Percentiles rank a stretch among this genome's conserved stretches.
Conservation (phyloP, 1,140 invertebrate species). For the Drosophila trapezifrons region DNA sequence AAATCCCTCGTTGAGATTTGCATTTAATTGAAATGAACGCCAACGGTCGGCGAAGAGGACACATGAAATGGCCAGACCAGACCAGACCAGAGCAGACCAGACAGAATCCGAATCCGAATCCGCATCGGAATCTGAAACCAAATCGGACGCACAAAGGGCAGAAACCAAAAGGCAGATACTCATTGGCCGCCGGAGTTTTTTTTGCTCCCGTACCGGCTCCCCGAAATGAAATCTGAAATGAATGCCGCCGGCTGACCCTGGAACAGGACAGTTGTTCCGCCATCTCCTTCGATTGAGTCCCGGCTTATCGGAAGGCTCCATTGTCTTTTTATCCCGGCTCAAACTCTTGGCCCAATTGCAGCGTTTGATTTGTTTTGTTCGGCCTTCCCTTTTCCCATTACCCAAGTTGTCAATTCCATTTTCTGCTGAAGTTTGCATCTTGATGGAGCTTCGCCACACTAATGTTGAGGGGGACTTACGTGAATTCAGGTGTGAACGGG, state of each 20-base stretch:
- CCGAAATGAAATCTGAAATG: constrained; percentile 70
- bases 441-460: constrained; percentile 13
- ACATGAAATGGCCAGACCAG: constrained; percentile 48
- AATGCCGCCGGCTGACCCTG: constrained; percentile 58
- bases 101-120: constrained; percentile 37
- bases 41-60: constrained; percentile 27
- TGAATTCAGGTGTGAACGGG: constrained; percentile 13
- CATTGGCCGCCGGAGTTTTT: constrained; percentile 52
- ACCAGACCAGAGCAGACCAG: constrained; percentile 19
- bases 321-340: constrained; percentile 2
- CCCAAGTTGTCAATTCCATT: constrained; percentile 13
- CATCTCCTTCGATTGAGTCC: constrained; percentile 28
- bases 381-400: constrained; percentile 19
- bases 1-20: constrained; percentile 68
- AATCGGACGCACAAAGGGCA: constrained; percentile 47
- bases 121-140: constrained; percentile 34
- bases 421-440: constrained; percentile 31
- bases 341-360: constrained; percentile 21
- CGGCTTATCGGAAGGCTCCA: constrained; percentile 48
- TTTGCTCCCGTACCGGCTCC: constrained; percentile 10
- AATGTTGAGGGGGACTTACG: constrained; percentile 9
- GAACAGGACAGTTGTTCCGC: constrained; percentile 24
- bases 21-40: constrained; percentile 82
- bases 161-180: constrained; percentile 38
- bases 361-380: constrained; percentile 53